These are phyloP conservation scores for Cheumatopsyche charites DNA, from an alignment of 1,140 invertebrate genomes.

Conservation along the genomic window DNA sequence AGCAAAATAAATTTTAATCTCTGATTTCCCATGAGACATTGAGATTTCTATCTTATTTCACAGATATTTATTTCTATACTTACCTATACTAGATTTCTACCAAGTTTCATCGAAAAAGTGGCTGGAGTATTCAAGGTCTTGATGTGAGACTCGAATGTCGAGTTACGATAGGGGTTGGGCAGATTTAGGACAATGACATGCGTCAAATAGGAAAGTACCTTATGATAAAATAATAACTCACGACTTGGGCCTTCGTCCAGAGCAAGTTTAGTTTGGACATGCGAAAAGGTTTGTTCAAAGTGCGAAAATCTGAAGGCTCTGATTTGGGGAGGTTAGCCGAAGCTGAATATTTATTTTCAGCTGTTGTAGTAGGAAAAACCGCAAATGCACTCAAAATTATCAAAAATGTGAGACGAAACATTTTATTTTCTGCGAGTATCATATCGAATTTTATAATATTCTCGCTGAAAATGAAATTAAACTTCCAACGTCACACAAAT, in stretches of 20 bases:
- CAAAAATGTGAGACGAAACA: no score
- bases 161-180: background rate
- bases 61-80: no score
- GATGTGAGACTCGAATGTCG: background rate
- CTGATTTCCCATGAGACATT: no score
- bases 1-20: no score
- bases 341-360: constrained; percentile 66
- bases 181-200: background rate
- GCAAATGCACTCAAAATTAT: constrained; percentile 37
- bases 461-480: constrained; percentile 28
- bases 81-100: no score
- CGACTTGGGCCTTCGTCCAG: constrained; percentile 84
- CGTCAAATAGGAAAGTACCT: background rate
- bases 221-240: constrained; percentile 53
- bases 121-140: background rate
- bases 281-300: constrained; percentile 76
- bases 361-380: constrained; percentile 37
- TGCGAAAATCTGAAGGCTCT: constrained; percentile 61
- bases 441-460: no score
- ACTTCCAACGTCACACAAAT: constrained; percentile 4
- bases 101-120: no score
- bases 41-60: no score
- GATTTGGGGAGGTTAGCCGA: constrained; percentile 62
- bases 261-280: constrained; percentile 85
- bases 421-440: no score